Evolutionary conservation across 2,888 invertebrate genomes (phyloP), one percentile per base, ranked within the genome.

Genomic region (Campoletis raptor): DNA sequence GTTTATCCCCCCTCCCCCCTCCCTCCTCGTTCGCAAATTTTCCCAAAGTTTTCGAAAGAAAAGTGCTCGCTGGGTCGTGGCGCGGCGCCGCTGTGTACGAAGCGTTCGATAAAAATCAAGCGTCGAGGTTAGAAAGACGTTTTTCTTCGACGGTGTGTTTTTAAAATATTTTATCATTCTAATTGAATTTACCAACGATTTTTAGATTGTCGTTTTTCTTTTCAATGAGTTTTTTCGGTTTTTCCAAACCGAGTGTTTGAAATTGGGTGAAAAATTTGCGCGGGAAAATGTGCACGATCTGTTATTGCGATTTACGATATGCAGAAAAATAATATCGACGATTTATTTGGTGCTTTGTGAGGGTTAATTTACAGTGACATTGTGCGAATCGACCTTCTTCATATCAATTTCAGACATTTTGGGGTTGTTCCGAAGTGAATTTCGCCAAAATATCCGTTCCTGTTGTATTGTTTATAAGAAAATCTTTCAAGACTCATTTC

Each of bases 121-220:
- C 70, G 72, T 52, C 73, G 74, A 85, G 85, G 85, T 85, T 85
- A 85, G 85, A 81, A 85, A 76, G 45, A 37, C 76, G 45, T 73
- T 81, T 81, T 81, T 73, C 30, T 61, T 45, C 30, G 18, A 36
- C 66, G 40, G 40, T 45, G 21, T 81, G 66, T 40, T 36, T 30
- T 70, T 69, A 2, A 30, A 30, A 30, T 36, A 9, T 42, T 79
- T 36, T 37, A 21, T 66, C 36, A 8, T 15, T 61, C 36, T 0
- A 21, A 24, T 24, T 30, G 0, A 48, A 36, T 15, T 24, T 10
- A 52, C 45, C 21, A 6, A 52, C 37, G 8, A 36, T 66, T 52
- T 36, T 21, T n/a, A 10, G 24, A 12, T 10, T 18, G 24, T 18
- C 48, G 0, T 72, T 64, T 64, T 18, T 54, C 40, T 10, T 57